Conservation (phyloP, 2,888 invertebrate genomes). For the Habroteleia sp. region DNA sequence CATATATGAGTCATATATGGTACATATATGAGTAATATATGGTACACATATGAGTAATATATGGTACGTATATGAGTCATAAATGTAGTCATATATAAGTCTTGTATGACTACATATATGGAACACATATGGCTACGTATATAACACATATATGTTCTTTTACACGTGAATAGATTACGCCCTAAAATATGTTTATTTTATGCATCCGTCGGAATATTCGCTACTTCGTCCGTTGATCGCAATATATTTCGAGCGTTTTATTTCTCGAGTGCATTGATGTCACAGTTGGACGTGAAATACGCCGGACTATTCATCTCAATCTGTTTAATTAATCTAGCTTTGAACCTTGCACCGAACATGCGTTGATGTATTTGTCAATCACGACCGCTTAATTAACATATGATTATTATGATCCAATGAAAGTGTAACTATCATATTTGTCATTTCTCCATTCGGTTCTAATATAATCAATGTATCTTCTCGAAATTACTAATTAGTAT, state of each 20-base stretch:
- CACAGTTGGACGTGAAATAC: constrained; percentile 53
- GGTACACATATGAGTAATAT: too few species aligned
- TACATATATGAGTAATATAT: too few species aligned
- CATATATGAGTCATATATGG: too few species aligned
- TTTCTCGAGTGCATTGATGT: constrained; percentile 47
- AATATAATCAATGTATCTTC: constrained; percentile 2
- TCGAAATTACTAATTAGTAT: constrained; percentile 13
- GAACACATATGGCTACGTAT: too few species aligned
- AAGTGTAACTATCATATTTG: constrained; percentile 33
- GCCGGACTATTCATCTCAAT: constrained; percentile 51
- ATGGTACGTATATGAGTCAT: too few species aligned
- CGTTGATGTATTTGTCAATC: constrained; percentile 59
- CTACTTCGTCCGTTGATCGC: constrained; percentile 20
- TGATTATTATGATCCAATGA: constrained; percentile 50
- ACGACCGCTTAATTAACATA: constrained; percentile 50
- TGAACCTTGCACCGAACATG: constrained; percentile 26
- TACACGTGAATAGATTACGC: too few species aligned
- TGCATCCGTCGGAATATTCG: constrained; percentile 1
- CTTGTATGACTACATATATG: too few species aligned
- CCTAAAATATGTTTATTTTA: background rate
- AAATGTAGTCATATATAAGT: too few species aligned
- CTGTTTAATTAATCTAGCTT: constrained; percentile 60
- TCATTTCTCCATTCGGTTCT: constrained; percentile 4
- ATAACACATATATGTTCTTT: too few species aligned
- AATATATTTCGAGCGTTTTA: constrained; percentile 52